These are phyloP conservation scores for Littorina saxatilis DNA, from an alignment of 1,140 invertebrate genomes.

Conservation along the genomic window DNA sequence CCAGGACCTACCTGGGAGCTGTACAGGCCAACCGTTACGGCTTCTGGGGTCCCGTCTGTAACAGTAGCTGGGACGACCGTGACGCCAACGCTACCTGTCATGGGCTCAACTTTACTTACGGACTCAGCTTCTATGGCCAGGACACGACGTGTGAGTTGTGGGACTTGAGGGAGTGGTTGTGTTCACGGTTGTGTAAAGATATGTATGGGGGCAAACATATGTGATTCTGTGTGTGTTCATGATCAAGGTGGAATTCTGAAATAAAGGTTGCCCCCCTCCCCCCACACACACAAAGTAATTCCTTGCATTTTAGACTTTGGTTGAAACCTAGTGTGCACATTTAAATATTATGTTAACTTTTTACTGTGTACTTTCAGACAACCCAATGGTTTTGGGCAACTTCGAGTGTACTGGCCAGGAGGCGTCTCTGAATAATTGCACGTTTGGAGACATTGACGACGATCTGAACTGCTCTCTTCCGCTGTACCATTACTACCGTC, in stretches of 20 bases:
- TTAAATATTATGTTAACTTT: no score
- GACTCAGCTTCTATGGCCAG: constrained; percentile 48
- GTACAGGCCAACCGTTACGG: constrained; percentile 54
- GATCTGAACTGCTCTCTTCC: constrained; percentile 45
- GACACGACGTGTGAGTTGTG: constrained; percentile 22
- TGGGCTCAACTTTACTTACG: constrained; percentile 53
- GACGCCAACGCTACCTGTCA: constrained; percentile 62
- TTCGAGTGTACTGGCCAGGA: constrained; percentile 55
- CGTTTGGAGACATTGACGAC: constrained; percentile 47
- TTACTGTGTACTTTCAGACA: no score
- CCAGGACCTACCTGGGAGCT: constrained; percentile 43
- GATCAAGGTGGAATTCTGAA: no score
- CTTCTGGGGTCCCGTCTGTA: constrained; percentile 59
- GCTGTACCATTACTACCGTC: neutral
- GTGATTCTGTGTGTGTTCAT: no score
- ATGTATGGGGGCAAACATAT: no score
- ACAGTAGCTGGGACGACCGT: constrained; percentile 49
- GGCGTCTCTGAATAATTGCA: constrained; percentile 41
- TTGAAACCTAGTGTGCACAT: no score
- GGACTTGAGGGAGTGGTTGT: no score
- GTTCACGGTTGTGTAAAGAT: no score
- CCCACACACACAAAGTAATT: no score
- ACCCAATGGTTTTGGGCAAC: constrained; percentile 43
- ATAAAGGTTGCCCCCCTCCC: no score
- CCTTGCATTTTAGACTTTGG: no score